Percentiles rank a stretch among this genome's conserved stretches.
Evolutionary conservation across 2,113 vertebrate genomes (phyloP).

Genomic region (Psittacus erithacus): DNA sequence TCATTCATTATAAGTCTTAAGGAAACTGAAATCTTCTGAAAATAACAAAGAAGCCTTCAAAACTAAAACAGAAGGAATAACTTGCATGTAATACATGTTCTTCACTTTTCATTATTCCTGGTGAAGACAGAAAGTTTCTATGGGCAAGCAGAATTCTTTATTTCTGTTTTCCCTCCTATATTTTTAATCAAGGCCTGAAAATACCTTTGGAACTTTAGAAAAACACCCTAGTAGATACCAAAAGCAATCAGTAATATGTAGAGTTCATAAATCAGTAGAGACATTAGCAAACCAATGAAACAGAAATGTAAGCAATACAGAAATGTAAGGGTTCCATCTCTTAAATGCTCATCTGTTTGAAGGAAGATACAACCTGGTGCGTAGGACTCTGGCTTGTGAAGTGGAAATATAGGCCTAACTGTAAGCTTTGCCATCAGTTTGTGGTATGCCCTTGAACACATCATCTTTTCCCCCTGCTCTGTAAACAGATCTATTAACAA

Average conservation of each 20-base stretch:
- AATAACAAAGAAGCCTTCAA: not conserved
- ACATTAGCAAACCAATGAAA: not conserved
- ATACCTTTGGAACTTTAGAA: not conserved
- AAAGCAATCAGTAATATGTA: not conserved
- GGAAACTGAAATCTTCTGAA: not conserved
- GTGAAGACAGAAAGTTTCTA: not conserved
- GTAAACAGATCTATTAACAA: not conserved
- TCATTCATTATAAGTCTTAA: not conserved
- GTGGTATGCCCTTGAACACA: not conserved
- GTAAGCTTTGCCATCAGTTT: not conserved
- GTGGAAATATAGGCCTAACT: not conserved
- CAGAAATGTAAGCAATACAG: not conserved
- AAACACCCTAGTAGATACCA: not conserved
- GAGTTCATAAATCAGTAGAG: not conserved
- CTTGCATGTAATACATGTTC: accelerated
- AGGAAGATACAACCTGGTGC: not conserved
- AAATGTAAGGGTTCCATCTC: not conserved
- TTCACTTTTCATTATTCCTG: not conserved
- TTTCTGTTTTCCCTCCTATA: not conserved
- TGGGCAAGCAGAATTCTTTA: not conserved
- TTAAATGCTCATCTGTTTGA: not conserved
- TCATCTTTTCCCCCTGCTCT: not conserved
- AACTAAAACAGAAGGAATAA: not conserved
- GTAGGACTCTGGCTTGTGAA: not conserved
- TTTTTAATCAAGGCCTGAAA: not conserved